Base-by-base conservation (phyloP, 2,797 vertebrate genomes). In the Chaunax sp. region DNA sequence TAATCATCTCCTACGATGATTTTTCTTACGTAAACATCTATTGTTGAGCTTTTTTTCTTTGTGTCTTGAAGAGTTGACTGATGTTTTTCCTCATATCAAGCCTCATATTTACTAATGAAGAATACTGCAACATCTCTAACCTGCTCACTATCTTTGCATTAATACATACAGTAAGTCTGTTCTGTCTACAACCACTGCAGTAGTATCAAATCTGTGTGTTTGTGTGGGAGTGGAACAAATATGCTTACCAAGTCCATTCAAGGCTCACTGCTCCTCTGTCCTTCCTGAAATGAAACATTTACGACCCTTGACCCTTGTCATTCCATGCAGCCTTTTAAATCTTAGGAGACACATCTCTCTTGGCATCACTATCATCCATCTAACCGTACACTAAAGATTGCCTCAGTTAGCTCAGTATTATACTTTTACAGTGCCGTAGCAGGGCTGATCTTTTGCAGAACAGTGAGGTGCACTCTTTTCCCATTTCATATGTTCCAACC, bases 211-310 rank as follows among this genome's bases (percentile, higher is more conserved):
- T 64, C 2, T 59, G 47, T 47, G 51, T 64, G 33, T 77, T 28
- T 41, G 40, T 45, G 52, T 58, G 38, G 59, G 43, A 19, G 47
- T 10, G 76, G 40, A 64, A 64, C 43, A 67, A 74, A 79, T 52
- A 71, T 45, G 62, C 49, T 68, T 72, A 40, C 20, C 14, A 72
- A 54, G 41, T 25, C 64, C 45, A 35, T 47, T 52, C 61, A 68
- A 55, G 82, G 88, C 84, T 85, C 70, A 83, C 61, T 41, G 70
- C 75, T 40, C 64, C 64, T 80, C 58, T 88, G 76, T 60, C 83
- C 84, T 78, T 76, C 28, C 63, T 77, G 69, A 90, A 87, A 87
- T 89, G 66, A 86, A 90, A 82, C 83, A 72, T 87, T 79, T 85
- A 73, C 70, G 80, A 81, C 79, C 68, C 54, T 64, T 85, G 83